Evolutionary conservation across 2,888 invertebrate species (phyloP).

Genomic region (Plebejus anna): DNA sequence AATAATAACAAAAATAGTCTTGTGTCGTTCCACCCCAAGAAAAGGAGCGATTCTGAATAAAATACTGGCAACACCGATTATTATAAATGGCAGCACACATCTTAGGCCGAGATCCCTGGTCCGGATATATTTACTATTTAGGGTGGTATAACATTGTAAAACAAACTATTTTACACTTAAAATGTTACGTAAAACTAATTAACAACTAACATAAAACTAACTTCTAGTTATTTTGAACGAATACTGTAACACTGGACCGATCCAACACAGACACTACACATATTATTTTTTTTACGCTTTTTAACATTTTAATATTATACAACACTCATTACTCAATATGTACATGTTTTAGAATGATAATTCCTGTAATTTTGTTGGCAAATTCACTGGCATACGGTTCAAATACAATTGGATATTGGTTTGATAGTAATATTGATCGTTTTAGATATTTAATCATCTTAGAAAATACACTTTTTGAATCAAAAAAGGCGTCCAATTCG

Average conservation of each 20-base stretch:
- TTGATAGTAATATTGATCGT: neutral
- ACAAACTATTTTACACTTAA: constrained; percentile 26
- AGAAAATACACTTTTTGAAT: no score
- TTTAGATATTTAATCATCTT: no score
- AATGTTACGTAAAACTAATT: constrained; percentile 65
- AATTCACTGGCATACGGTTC: neutral
- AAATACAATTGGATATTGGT: neutral
- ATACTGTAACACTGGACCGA: constrained; percentile 65
- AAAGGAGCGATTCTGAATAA: neutral
- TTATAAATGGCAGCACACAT: constrained; percentile 34
- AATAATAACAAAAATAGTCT: constrained; percentile 18
- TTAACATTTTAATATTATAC: constrained; percentile 42
- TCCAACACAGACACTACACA: constrained; percentile 50
- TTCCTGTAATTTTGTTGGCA: neutral
- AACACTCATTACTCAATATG: neutral
- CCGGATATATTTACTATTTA: neutral
- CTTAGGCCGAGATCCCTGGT: constrained; percentile 5
- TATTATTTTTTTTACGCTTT: constrained; percentile 46
- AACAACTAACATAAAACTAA: constrained; percentile 74
- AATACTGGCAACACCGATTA: constrained; percentile 4
- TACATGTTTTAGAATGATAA: constrained; percentile 25
- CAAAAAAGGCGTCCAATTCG: neutral
- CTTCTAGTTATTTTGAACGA: constrained; percentile 72
- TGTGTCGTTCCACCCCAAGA: neutral
- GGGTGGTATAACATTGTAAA: neutral